Evolutionary conservation across 2,797 vertebrate genomes (phyloP), one percentile per base, ranked within the genome.

Genomic region (Oryzias dopingdopingensis): DNA sequence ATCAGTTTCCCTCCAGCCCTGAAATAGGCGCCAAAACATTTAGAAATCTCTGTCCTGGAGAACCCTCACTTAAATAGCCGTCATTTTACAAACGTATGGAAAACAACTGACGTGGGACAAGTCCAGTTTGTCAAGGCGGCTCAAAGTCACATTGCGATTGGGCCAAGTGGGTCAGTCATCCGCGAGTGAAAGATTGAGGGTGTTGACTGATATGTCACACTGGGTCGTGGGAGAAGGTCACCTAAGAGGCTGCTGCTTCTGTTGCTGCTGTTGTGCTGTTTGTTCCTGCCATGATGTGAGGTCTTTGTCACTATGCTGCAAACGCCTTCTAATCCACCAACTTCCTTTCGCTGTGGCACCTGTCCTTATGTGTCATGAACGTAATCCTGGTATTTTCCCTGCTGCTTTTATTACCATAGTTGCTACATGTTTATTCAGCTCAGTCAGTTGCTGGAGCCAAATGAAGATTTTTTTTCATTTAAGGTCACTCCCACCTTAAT

Each of bases 21-120:
- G 69, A 84, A 88, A 89, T 85, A 87, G 78, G 59, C 49, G 62
- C 22, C 24, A 67, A 24, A 56, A 74, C 66, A 55, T 73, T 85
- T 42, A 67, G 79, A 88, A 88, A 76, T 53, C 76, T 80, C 72
- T 41, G 46, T 76, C 69, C 67, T 14, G 52, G 68, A 71, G 70
- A 49, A 12, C 67, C 68, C 59, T 50, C 42, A 0, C 67, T 60
- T 58, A 17, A 17, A 4, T 7, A 40, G 54, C 56, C 50, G 63
- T 57, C 26, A 18, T 81, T 85, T 86, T 72, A 54, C 49, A 40
- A 82, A 82, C 56, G 70, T 81, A 79, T 69, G 77, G 80, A 84
- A 89, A 88, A 87, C 85, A 82, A 59, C 77, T 84, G 76, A 65
- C 53, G 0, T 52, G 69, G 76, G 77, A 82, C 58, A 29, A 18